phyloP scores from a whole-genome alignment of 2,888 invertebrate genomes.

The Danaus chrysippus region DNA sequence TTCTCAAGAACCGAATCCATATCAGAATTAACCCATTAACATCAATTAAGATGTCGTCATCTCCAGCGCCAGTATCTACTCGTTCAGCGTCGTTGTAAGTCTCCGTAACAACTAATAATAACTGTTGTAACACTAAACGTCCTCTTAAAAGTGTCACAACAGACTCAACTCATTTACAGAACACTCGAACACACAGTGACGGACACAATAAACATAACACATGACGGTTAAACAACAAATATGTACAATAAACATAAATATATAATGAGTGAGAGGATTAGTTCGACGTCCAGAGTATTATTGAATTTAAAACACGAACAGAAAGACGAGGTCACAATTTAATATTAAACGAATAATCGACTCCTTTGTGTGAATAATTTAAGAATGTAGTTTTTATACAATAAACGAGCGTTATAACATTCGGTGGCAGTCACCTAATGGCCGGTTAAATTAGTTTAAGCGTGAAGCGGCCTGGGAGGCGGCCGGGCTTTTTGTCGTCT shows the following conservation, averaged over 20 bases:
- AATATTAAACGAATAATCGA: neutral
- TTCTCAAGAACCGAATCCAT: slow-evolving; percentile 36
- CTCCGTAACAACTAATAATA: neutral
- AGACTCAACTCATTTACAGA: slow-evolving; percentile 9
- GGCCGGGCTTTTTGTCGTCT: slow-evolving; percentile 34
- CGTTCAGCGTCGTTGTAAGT: neutral
- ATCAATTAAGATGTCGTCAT: slow-evolving; percentile 46
- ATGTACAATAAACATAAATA: too few species aligned
- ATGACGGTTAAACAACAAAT: too few species aligned
- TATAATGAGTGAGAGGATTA: too few species aligned
- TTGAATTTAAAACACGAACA: too few species aligned
- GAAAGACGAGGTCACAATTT: too few species aligned
- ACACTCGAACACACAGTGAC: too few species aligned
- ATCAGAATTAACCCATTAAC: slow-evolving; percentile 67
- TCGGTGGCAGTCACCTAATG: slow-evolving; percentile 40
- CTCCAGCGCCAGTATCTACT: slow-evolving; percentile 13
- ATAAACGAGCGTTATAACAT: neutral
- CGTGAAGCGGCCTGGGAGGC: slow-evolving; percentile 53
- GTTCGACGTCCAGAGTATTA: too few species aligned
- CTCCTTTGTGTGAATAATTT: neutral
- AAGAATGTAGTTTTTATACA: slow-evolving; percentile 33
- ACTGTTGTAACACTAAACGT: neutral
- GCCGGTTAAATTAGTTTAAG: slow-evolving; percentile 51
- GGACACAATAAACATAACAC: too few species aligned
- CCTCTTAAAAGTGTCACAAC: slow-evolving; percentile 5